phyloP scores from a whole-genome alignment of 2,888 invertebrate genomes.

The Amiota mariae region DNA sequence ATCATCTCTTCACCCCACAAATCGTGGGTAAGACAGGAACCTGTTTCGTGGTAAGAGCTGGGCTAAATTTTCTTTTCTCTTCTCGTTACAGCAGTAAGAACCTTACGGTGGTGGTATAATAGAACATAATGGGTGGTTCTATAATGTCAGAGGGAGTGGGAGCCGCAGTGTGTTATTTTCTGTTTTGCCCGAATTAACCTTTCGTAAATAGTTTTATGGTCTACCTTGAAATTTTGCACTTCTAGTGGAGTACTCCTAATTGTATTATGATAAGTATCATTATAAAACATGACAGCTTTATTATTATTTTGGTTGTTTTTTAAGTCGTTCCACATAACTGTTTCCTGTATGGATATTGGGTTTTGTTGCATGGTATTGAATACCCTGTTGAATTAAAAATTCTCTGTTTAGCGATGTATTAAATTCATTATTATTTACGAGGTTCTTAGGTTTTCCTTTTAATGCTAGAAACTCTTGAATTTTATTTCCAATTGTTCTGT shows the following conservation, averaged over 20 bases:
- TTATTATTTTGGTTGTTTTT: conserved; percentile 42
- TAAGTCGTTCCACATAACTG: conserved; percentile 32
- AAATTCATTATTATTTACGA: conserved; percentile 39
- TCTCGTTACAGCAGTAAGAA: too few relatives aligned
- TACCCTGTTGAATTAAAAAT: conserved; percentile 30
- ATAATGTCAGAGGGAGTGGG: too few relatives aligned
- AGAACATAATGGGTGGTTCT: too few relatives aligned
- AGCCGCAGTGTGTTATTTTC: too few relatives aligned
- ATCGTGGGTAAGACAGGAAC: too few relatives aligned
- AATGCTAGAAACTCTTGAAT: conserved; percentile 5
- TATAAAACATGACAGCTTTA: conserved; percentile 40
- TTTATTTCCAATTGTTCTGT: not conserved
- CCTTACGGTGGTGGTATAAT: too few relatives aligned
- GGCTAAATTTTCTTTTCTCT: too few relatives aligned
- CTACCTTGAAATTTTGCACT: conserved; percentile 30
- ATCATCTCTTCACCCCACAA: too few relatives aligned
- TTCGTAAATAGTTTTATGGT: not conserved
- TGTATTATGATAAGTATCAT: conserved; percentile 39
- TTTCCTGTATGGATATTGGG: conserved; percentile 37
- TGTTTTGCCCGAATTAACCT: conserved; percentile 23
- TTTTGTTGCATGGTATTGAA: conserved; percentile 33
- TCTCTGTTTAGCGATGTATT: conserved; percentile 23
- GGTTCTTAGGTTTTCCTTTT: conserved; percentile 31
- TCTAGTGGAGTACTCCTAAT: conserved; percentile 40
- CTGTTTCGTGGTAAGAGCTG: too few relatives aligned